Evolutionary conservation across 2,113 vertebrate species (phyloP), one percentile per base, ranked within the genome.

Genomic region (Anser cygnoides): DNA sequence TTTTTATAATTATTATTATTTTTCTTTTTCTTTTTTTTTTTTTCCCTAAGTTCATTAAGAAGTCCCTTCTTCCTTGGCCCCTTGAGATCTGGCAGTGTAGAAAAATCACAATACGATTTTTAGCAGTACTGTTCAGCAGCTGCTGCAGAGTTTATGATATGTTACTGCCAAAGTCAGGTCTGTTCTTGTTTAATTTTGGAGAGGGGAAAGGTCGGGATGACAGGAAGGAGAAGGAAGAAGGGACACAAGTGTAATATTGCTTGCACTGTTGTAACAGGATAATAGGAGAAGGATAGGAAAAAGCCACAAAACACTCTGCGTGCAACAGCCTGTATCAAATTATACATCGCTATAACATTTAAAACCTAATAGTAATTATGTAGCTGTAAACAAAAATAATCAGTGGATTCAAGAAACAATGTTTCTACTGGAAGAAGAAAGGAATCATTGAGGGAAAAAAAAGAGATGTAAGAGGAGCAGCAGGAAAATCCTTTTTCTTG

Each of bases 121-220:
- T 31, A 90, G 63, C 35, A 86, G 63, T 39, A 77, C n/a, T 74
- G 65, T 16, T 74, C 88, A 84, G 79, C 76, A 95, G 88, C 68
- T 92, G 57, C 76, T 93, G 65, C 57, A 83, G 26, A 50, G 29
- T 68, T 89, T 75, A 46, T 54, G 13, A 9, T 57, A 52, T 7
- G 29, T 43, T 80, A 88, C 21, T 75, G 35, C 39, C 46, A 37
- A 89, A 90, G 89, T 75, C 62, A 78, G 59, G 86, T 29, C 12
- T 75, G 59, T 57, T 93, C 57, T 75, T 88, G 54, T 77, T 86
- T 80, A 74, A 71, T 92, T 92, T 41, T 59, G 59, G 52, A 95
- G 22, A 71, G 14, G n/a, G 21, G 22, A 85, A 83, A 92, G 71
- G 59, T 35, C 86, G 83, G 43, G 33, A n/a, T 52, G 20, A 61